phyloP scores from a whole-genome alignment of 2,797 vertebrate genomes.

The Enteromius viviparus region DNA sequence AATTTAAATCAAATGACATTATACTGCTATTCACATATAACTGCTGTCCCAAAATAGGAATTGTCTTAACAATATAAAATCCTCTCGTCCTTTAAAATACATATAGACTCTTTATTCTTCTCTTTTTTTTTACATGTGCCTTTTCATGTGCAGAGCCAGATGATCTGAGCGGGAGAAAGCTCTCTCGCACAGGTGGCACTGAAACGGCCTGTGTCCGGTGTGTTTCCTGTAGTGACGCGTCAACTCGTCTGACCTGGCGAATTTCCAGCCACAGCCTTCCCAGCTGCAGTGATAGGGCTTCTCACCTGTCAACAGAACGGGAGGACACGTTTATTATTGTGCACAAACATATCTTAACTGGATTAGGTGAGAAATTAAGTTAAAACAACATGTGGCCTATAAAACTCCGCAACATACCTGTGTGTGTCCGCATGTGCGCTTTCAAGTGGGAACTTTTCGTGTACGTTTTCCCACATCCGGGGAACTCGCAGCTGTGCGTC shows the following conservation, averaged over 20 bases:
- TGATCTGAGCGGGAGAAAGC: conserved; percentile 93
- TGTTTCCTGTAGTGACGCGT: conserved; percentile 94
- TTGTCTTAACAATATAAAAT: conserved; percentile 54
- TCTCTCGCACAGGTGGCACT: conserved; percentile 91
- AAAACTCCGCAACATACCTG: conserved; percentile 74
- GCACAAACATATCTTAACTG: not conserved
- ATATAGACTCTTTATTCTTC: conserved; percentile 22
- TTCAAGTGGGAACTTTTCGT: conserved; percentile 95
- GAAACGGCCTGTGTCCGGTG: conserved; percentile 90
- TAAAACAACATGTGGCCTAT: not conserved
- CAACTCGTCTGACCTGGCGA: conserved; percentile 90
- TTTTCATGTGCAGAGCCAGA: conserved; percentile 94
- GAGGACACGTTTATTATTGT: not conserved
- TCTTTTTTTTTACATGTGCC: conserved; percentile 82
- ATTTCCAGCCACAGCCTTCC: conserved; percentile 96
- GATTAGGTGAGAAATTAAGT: not conserved
- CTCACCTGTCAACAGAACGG: conserved; percentile 77
- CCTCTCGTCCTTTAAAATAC: conserved; percentile 15
- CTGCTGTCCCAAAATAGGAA: conserved; percentile 44
- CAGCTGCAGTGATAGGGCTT: conserved; percentile 95
- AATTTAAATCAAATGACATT: conserved; percentile 68
- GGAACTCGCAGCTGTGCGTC: conserved; percentile 92
- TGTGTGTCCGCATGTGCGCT: conserved; percentile 93
- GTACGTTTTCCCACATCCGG: conserved; percentile 92
- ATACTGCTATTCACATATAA: conserved; percentile 57